A percentile compares a stretch with the other conserved stretches of the same genome.
Conservation (phyloP, 2,888 invertebrate species). For the Tigriopus californicus region DNA sequence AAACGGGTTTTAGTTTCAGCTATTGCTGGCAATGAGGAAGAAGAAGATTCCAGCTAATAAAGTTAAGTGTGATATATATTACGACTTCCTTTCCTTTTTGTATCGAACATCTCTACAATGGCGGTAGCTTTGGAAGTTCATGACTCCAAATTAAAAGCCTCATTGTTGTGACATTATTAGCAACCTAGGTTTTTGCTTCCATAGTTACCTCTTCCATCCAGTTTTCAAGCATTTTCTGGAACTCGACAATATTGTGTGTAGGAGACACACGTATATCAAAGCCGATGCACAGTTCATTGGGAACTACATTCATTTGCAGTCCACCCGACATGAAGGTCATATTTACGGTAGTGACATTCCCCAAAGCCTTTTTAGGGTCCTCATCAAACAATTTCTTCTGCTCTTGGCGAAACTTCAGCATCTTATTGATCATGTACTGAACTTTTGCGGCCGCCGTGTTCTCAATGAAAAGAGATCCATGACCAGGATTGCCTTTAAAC, state of each 20-base stretch:
- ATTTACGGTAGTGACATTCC: constrained; percentile 72
- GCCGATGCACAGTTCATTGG: constrained; percentile 51
- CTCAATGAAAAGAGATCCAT: constrained; percentile 59
- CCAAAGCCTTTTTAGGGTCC: constrained; percentile 46
- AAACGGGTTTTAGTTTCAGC: too few species aligned
- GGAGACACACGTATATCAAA: constrained; percentile 54
- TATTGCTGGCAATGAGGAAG: too few species aligned
- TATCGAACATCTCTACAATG: too few species aligned
- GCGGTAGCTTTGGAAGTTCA: too few species aligned
- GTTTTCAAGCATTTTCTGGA: constrained; percentile 30
- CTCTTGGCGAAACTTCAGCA: constrained; percentile 45
- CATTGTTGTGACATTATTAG: too few species aligned
- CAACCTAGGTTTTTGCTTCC: too few species aligned
- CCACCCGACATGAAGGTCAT: constrained; percentile 62
- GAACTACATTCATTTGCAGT: constrained; percentile 74
- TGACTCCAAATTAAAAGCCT: too few species aligned
- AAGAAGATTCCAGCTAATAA: too few species aligned
- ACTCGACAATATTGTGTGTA: constrained; percentile 39
- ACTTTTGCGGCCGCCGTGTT: constrained; percentile 58
- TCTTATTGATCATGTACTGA: constrained; percentile 43
- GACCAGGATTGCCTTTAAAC: constrained; percentile 34
- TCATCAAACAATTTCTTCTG: constrained; percentile 46
- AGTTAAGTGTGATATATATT: too few species aligned
- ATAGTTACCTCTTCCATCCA: constrained; percentile 19
- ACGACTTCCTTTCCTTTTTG: too few species aligned